These are phyloP conservation scores for Coenonympha arcania DNA, from an alignment of 2,888 invertebrate species.

Conservation along the genomic window DNA sequence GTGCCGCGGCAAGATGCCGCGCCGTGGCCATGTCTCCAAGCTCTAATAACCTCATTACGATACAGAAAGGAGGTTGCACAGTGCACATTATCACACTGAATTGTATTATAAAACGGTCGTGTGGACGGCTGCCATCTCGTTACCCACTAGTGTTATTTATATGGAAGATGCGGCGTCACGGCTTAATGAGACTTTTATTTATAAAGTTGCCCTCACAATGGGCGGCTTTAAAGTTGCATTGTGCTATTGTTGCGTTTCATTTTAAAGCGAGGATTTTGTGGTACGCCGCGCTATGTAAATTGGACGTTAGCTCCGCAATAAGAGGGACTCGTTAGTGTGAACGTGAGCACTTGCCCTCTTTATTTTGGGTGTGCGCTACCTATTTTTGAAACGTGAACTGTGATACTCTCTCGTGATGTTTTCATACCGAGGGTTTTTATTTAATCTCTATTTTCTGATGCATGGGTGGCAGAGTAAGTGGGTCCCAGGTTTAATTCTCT, in stretches of 20 bases:
- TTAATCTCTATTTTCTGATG: no score
- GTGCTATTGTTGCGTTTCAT: slow-evolving; percentile 68
- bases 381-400: slow-evolving; percentile 17
- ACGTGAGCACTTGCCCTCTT: slow-evolving; percentile 46
- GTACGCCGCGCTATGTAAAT: slow-evolving; percentile 64
- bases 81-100: slow-evolving; percentile 23
- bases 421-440: neutral
- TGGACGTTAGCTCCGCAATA: slow-evolving; percentile 54
- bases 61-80: slow-evolving; percentile 15
- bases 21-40: no score
- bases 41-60: slow-evolving; percentile 24
- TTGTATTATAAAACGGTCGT: slow-evolving; percentile 23
- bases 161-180: slow-evolving; percentile 53
- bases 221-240: slow-evolving; percentile 64
- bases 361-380: slow-evolving; percentile 27
- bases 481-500: no score
- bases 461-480: no score
- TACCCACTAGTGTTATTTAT: slow-evolving; percentile 50
- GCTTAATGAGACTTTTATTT: slow-evolving; percentile 70
- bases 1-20: no score
- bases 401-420: slow-evolving; percentile 5
- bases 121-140: slow-evolving; percentile 31
- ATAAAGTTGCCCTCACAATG: slow-evolving; percentile 63
- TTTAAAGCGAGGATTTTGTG: slow-evolving; percentile 58
- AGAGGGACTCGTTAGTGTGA: slow-evolving; percentile 52